phyloP scores from a whole-genome alignment of 92 coral and sea anemone genomes.

The Paramuricea clavata region DNA sequence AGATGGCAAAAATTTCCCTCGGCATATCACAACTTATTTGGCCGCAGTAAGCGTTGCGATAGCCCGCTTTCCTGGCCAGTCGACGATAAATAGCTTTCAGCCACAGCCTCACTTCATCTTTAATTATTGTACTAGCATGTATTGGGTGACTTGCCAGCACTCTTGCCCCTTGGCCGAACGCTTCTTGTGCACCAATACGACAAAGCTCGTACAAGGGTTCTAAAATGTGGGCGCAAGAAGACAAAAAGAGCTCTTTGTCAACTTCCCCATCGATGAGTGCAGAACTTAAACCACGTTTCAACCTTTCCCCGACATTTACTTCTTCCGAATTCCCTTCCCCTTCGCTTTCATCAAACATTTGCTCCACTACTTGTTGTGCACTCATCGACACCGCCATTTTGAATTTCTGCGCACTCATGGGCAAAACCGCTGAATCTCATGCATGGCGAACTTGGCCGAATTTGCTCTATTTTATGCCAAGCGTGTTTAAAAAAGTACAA shows the following conservation, averaged over 20 bases:
- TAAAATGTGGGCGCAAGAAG: conserved; percentile 19
- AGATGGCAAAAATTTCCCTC: not conserved
- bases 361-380: not conserved
- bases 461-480: conserved; percentile 22
- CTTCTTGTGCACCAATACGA: not conserved
- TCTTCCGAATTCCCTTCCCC: conserved; percentile 3
- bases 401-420: conserved; percentile 12
- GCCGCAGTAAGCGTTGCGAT: conserved; percentile 49
- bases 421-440: conserved; percentile 11
- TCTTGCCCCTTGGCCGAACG: not conserved
- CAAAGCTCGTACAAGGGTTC: conserved; percentile 17
- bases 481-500: too few relatives aligned
- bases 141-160: not conserved
- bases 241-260: conserved; percentile 20
- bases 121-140: not conserved
- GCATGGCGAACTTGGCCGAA: not conserved
- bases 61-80: conserved; percentile 44
- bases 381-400: not conserved
- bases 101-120: conserved; percentile 54
- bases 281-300: not conserved
- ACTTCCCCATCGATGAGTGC: conserved; percentile 2
- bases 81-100: conserved; percentile 42
- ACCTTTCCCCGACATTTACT: not conserved
- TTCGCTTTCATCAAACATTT: conserved; percentile 1
- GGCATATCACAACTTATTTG: conserved; percentile 61